These are phyloP conservation scores for Coregonus ussuriensis DNA, from an alignment of 2,797 vertebrate species.

Conservation along the genomic window DNA sequence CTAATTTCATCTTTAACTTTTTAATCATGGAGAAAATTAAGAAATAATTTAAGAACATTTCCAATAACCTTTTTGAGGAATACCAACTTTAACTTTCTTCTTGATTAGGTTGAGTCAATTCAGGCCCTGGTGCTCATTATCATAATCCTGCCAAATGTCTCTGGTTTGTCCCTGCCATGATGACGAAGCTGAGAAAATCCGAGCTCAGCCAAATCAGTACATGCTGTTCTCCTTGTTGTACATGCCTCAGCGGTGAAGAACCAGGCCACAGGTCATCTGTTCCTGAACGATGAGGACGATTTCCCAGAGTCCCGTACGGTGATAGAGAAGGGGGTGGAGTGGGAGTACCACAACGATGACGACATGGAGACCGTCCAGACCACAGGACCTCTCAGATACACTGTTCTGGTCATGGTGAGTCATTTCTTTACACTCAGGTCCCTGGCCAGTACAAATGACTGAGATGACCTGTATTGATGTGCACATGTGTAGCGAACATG, in stretches of 20 bases:
- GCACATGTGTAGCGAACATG: background rate
- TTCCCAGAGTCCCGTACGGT: slow-evolving; percentile 83
- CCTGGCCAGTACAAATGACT: background rate
- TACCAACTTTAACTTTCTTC: too few relatives aligned
- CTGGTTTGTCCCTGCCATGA: background rate
- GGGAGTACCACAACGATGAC: slow-evolving; percentile 88
- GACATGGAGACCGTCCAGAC: slow-evolving; percentile 87
- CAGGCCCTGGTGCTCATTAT: background rate
- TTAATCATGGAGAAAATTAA: too few relatives aligned
- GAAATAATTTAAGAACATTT: too few relatives aligned
- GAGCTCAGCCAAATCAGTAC: background rate
- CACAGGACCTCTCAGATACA: slow-evolving; percentile 81
- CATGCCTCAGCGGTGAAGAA: slow-evolving; percentile 84
- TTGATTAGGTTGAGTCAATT: too few relatives aligned
- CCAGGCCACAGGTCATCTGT: slow-evolving; percentile 83
- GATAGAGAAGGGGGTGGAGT: slow-evolving; percentile 90
- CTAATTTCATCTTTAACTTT: too few relatives aligned
- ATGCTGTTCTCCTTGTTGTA: slow-evolving; percentile 8
- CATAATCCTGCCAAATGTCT: background rate
- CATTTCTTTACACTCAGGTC: background rate
- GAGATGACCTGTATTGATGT: background rate
- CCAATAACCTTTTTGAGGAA: too few relatives aligned
- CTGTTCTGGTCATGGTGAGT: slow-evolving; percentile 23
- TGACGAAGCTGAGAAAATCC: background rate
- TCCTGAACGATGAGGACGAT: slow-evolving; percentile 86